Base-by-base conservation (phyloP, 2,888 invertebrate genomes). In the Invenusta paracnida region DNA sequence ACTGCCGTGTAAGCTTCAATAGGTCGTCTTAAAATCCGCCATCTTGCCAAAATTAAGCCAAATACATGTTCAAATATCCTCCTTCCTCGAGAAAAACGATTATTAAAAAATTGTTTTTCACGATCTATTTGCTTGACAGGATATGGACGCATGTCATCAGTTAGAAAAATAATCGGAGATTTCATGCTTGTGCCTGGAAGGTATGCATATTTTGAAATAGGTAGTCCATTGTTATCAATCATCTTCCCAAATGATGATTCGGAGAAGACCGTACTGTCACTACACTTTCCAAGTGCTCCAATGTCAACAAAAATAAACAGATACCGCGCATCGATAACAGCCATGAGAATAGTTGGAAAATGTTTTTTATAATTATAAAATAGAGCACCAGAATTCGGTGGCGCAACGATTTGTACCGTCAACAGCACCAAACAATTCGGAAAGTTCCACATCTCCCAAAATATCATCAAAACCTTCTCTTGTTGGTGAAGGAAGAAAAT, bases 391-490 rank as follows among this genome's bases (percentile, higher is more conserved):
- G 11, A 11, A 79, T 79, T 79, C n/a, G 79, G 11, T n/a, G 79
- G 79, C 2, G 79, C 79, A 11, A 5, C n/a, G 11, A 79, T 27
- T n/a, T 11, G 11, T 23, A n/a, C 79, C 79, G n/a, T 23, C 79
- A 11, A 79, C n/a, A n/a, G 79, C 79, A 11, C 79, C 11, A 79
- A n/a, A 27, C 79, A 79, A 5, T 11, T n/a, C 2, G 79, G 79
- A 27, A 79, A 79, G n/a, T 79, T 79, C 79, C 79, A 79, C 11
- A 79, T 79, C n/a, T n/a, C n/a, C 79, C 79, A 79, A n/a, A n/a
- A n/a, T n/a, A n/a, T n/a, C n/a, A n/a, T n/a, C n/a, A n/a, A n/a
- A n/a, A n/a, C n/a, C n/a, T n/a, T n/a, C n/a, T n/a, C n/a, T n/a
- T n/a, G n/a, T n/a, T n/a, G n/a, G n/a, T n/a, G n/a, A n/a, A n/a